Percentiles rank a stretch among this genome's conserved stretches.
Conservation (phyloP, 2,888 invertebrate genomes). For the Imbricaverruca yamaguchii region DNA sequence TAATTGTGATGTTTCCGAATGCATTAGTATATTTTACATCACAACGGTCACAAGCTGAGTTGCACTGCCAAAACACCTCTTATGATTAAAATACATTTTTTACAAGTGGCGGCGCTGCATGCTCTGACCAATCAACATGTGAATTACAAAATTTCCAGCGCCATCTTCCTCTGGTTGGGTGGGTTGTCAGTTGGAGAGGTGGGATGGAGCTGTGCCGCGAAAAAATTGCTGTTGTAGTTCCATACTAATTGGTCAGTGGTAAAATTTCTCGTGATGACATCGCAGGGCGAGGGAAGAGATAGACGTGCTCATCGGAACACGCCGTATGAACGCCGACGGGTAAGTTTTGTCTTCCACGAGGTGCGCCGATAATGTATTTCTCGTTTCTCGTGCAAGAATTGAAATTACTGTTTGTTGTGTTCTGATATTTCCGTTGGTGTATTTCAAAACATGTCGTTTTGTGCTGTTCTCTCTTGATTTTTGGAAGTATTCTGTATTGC, state of each 20-base stretch:
- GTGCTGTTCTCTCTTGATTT: no score
- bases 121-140: not conserved
- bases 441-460: no score
- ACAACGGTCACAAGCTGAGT: no score
- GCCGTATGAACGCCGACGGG: constrained; percentile 1
- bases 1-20: no score
- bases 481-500: no score
- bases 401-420: no score
- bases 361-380: not conserved
- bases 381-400: no score
- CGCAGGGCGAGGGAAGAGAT: not conserved
- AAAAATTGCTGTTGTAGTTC: not conserved
- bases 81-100: not conserved
- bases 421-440: no score
- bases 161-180: constrained; percentile 15
- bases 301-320: not conserved
- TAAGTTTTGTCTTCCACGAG: not conserved
- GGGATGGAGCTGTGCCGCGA: not conserved
- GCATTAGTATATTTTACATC: no score
- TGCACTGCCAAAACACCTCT: no score
- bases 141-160: constrained; percentile 22
- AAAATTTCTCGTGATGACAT: not conserved
- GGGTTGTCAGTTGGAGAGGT: not conserved
- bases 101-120: not conserved
- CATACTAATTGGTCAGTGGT: not conserved